These are phyloP conservation scores for Drosophila paranaensis DNA, from an alignment of 2,888 invertebrate genomes.

Conservation along the genomic window DNA sequence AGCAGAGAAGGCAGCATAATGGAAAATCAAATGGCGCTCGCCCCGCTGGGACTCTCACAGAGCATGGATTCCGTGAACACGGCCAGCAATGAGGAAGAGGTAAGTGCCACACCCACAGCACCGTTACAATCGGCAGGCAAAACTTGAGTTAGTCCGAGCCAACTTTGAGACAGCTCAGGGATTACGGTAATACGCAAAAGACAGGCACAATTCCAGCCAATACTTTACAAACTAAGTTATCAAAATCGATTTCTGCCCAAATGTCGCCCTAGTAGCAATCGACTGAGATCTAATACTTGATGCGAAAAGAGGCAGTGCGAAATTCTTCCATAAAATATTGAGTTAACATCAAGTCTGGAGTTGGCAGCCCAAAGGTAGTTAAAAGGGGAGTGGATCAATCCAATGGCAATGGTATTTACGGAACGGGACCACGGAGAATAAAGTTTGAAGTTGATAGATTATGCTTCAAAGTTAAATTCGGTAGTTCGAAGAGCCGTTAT, in stretches of 20 bases:
- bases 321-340: neutral
- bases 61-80: constrained; percentile 99
- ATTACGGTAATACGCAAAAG: constrained; percentile 20
- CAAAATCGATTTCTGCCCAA: constrained; percentile 34
- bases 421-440: neutral
- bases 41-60: constrained; percentile 93
- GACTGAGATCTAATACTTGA: constrained; percentile 3
- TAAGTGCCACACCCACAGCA: constrained; percentile 85
- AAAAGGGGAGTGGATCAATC: neutral
- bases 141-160: neutral
- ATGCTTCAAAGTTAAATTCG: no score
- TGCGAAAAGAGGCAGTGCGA: neutral
- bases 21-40: constrained; percentile 87
- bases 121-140: constrained; percentile 1
- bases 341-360: neutral
- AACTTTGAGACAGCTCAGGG: constrained; percentile 45
- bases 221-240: constrained; percentile 27
- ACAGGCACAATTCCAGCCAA: constrained; percentile 9
- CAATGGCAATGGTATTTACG: neutral
- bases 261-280: constrained; percentile 3
- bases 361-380: neutral
- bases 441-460: neutral
- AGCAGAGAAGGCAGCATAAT: constrained; percentile 79
- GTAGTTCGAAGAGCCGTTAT: neutral
- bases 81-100: constrained; percentile 98